Base-by-base conservation (phyloP, 2,113 vertebrate species). In the Ailuropoda melanoleuca region DNA sequence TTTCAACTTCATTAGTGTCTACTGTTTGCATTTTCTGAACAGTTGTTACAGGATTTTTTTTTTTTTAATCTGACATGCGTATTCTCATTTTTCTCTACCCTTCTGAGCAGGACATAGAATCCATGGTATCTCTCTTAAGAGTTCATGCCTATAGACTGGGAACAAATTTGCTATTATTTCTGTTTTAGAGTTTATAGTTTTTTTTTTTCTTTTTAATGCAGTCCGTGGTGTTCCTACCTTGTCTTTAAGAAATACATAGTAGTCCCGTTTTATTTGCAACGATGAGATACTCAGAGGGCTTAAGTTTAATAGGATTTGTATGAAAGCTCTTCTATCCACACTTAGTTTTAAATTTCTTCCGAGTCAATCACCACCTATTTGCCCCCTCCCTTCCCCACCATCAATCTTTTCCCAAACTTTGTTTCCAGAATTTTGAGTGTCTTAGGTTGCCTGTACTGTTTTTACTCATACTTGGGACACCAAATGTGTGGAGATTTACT, bases 331-430 rank as follows among this genome's bases (percentile, higher is more conserved):
- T 58, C 37, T 78, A 29, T 80, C 50, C 37, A 78, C 3, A 31
- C 11, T 90, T 88, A 34, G 9, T 85, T 77, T 81, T 60, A 81
- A 66, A 46, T 11, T 0, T 95, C 82, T 81, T 34, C 18, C 46
- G 55, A 24, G 55, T 12, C 3, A 60, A 15, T 68, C 29, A 60
- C 4, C 13, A 60, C 7, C 7, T 95, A 19, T 60, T 62, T 72
- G 11, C 4, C 12, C 55, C 3, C 6, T 8, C 6, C 15, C 1
- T 26, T 31, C 1, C 8, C 6, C 72, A 14, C 5, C 78, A 77
- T 58, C 18, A 74, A 29, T 84, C 19, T 91, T 68, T 46, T 70
- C 3, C 14, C 17, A 93, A 75, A 34, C n/a, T 39, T 37, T 29
- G n/a, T 23, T 23, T 50, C 8, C 26, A 46, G 31, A 10, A 37